phyloP scores from a whole-genome alignment of 2,797 vertebrate species.

The Tauraco hartlaubi region DNA sequence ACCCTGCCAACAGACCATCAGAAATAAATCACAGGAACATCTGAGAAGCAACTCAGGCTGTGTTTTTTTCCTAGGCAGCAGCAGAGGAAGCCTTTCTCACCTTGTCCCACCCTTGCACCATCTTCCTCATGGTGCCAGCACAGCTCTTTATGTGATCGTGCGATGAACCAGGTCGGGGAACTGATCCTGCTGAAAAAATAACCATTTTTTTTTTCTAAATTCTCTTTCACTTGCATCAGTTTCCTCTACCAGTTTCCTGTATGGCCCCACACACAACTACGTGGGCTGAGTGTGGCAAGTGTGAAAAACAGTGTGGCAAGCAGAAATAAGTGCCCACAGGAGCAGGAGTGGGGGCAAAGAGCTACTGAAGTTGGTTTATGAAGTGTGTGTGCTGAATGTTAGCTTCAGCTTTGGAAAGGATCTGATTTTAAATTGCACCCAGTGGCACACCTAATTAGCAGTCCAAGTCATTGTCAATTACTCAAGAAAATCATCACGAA shows the following conservation, averaged over 20 bases:
- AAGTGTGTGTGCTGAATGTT: neutral
- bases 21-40: neutral
- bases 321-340: neutral
- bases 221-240: slow-evolving; percentile 10
- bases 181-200: slow-evolving; percentile 13
- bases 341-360: neutral
- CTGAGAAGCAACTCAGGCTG: neutral
- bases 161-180: neutral
- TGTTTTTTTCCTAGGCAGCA: neutral
- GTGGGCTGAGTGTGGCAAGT: neutral
- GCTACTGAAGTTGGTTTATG: neutral
- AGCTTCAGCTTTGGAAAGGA: neutral
- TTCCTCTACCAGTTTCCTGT: slow-evolving; percentile 31
- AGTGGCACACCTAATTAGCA: neutral
- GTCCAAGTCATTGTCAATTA: neutral
- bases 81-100: neutral
- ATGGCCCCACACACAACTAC: neutral
- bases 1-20: neutral
- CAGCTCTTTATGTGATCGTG: neutral
- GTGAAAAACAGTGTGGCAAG: neutral
- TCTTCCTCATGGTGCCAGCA: neutral
- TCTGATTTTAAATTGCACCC: neutral
- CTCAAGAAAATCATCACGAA: neutral
- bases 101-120: neutral
- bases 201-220: slow-evolving; percentile 9